A percentile compares a stretch with the other conserved stretches of the same genome.
Evolutionary conservation across 2,888 invertebrate genomes (phyloP).

Genomic region (Agonopterix arenella): DNA sequence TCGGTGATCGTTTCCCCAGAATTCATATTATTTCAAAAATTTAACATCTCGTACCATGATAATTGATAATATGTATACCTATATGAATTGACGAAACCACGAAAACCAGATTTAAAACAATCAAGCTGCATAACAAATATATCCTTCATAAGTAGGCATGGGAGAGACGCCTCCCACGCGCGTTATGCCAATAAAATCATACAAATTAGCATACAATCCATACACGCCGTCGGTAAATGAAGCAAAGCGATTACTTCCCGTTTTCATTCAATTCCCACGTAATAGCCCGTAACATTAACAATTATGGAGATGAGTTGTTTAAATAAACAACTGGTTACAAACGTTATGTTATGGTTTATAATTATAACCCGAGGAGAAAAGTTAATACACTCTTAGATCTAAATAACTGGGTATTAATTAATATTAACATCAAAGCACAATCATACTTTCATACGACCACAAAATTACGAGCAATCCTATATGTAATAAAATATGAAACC

Average conservation of each 20-base stretch:
- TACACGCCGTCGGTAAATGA: conserved; percentile 42
- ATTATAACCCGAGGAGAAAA: too few species aligned
- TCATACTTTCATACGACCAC: conserved; percentile 1
- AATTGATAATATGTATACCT: too few species aligned
- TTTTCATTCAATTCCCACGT: conserved; percentile 15
- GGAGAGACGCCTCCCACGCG: conserved; percentile 53
- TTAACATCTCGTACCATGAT: too few species aligned
- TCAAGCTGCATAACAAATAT: conserved; percentile 20
- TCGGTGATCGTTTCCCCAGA: too few species aligned
- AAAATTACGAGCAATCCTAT: neutral
- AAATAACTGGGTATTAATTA: too few species aligned
- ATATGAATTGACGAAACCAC: too few species aligned
- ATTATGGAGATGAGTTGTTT: too few species aligned
- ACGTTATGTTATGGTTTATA: too few species aligned
- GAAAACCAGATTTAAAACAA: neutral
- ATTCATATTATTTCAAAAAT: too few species aligned
- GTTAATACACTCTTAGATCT: too few species aligned
- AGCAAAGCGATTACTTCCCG: conserved; percentile 54
- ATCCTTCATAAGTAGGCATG: conserved; percentile 8
- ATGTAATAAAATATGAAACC: neutral
- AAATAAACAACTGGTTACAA: too few species aligned
- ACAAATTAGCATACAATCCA: conserved; percentile 33
- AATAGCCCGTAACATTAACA: neutral
- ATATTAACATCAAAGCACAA: too few species aligned
- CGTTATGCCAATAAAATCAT: conserved; percentile 45